These are phyloP conservation scores for Halcyon leucocephala DNA, from an alignment of 2,797 vertebrate species.

Conservation along the genomic window DNA sequence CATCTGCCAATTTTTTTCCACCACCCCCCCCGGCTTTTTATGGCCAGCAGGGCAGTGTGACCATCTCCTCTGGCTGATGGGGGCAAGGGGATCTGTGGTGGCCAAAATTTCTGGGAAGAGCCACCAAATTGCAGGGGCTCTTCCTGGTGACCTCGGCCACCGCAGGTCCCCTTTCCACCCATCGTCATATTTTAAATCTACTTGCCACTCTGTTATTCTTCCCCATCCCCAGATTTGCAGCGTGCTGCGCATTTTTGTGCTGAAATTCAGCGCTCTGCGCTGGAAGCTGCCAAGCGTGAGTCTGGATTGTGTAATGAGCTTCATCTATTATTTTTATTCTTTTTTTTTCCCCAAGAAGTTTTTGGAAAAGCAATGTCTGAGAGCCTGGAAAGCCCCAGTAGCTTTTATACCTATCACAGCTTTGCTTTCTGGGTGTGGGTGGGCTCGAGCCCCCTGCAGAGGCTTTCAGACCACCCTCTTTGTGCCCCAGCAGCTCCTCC, in stretches of 20 bases:
- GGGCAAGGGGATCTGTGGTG: not conserved
- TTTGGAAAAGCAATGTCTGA: not conserved
- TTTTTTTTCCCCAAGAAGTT: not conserved
- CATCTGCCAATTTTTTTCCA: constrained; percentile 40
- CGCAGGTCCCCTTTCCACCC: not conserved
- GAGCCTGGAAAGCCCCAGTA: not conserved
- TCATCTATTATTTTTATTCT: not conserved
- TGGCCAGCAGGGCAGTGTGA: not conserved
- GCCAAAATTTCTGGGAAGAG: not conserved
- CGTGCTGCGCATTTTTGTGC: constrained; percentile 18
- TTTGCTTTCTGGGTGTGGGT: not conserved
- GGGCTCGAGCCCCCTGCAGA: not conserved
- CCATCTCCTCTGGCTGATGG: not conserved
- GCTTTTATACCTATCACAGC: not conserved
- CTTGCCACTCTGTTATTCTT: not conserved
- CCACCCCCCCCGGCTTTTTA: not conserved
- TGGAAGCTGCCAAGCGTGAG: constrained; percentile 29
- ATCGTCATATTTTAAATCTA: not conserved
- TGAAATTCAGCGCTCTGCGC: not conserved
- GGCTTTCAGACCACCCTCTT: not conserved
- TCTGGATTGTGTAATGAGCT: constrained; percentile 23
- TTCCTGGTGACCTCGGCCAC: fast-evolving
- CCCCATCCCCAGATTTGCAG: not conserved
- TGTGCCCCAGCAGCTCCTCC: not conserved
- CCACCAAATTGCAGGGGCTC: not conserved